phyloP scores from a whole-genome alignment of 2,113 vertebrate species.

The Spizaetus ornatus region DNA sequence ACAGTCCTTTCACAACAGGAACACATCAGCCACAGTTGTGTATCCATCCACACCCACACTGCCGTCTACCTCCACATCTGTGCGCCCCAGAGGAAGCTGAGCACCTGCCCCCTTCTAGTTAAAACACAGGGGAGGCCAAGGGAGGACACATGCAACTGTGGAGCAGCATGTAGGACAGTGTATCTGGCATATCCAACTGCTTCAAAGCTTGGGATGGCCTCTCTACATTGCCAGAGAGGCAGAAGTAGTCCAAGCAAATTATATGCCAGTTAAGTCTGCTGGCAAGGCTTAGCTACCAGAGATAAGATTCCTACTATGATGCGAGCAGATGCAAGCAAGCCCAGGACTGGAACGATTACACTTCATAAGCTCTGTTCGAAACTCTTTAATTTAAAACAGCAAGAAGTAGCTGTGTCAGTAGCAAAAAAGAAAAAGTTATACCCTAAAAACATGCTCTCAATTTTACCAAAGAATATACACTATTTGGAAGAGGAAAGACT shows the following conservation, averaged over 20 bases:
- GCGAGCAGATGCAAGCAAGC: background rate
- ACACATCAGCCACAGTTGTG: accelerated
- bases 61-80: background rate
- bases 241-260: background rate
- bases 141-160: accelerated
- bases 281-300: background rate
- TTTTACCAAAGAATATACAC: background rate
- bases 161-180: background rate
- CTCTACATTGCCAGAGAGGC: background rate
- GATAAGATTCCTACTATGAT: background rate
- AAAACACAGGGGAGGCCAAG: background rate
- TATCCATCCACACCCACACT: background rate
- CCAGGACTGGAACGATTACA: background rate
- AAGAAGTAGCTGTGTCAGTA: background rate
- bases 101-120: no score
- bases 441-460: background rate
- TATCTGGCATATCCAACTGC: background rate
- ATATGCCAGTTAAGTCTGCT: background rate
- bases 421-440: background rate
- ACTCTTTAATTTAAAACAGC: background rate
- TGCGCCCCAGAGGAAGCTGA: background rate
- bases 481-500: background rate
- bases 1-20: background rate
- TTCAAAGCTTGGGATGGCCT: background rate
- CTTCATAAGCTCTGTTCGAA: background rate